These are phyloP conservation scores for Apotomis capreana DNA, from an alignment of 2,888 invertebrate genomes.

Conservation along the genomic window DNA sequence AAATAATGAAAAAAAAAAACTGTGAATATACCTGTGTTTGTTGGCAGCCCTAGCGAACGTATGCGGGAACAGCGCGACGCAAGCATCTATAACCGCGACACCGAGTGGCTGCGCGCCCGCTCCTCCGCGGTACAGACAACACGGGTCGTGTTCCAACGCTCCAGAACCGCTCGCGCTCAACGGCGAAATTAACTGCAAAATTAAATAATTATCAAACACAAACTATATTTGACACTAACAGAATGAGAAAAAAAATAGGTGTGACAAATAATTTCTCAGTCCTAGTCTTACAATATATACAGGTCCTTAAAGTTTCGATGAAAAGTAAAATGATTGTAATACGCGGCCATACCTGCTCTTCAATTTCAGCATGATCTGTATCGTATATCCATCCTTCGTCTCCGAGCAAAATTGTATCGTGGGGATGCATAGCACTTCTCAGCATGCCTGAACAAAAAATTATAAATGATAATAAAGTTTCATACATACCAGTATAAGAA, in stretches of 20 bases:
- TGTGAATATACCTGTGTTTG: slow-evolving; percentile 88
- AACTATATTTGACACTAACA: no score
- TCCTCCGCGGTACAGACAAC: slow-evolving; percentile 91
- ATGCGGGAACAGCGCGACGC: slow-evolving; percentile 95
- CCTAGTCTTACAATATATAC: no score
- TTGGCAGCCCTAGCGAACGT: slow-evolving; percentile 97
- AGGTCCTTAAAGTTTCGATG: no score
- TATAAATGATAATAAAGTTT: neutral
- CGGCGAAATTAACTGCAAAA: slow-evolving; percentile 89
- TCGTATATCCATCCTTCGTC: slow-evolving; percentile 94
- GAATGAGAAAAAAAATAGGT: no score
- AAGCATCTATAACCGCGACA: slow-evolving; percentile 97
- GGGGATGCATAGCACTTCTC: slow-evolving; percentile 72
- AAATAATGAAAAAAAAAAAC: no score
- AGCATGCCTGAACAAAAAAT: slow-evolving; percentile 60
- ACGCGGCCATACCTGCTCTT: slow-evolving; percentile 92
- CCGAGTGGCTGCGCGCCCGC: slow-evolving; percentile 90
- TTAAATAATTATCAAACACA: no score
- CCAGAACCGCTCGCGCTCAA: slow-evolving; percentile 98
- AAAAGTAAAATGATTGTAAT: neutral
- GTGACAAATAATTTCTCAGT: no score
- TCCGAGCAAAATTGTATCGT: slow-evolving; percentile 92
- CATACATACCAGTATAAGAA: slow-evolving; percentile 64
- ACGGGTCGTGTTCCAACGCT: slow-evolving; percentile 97
- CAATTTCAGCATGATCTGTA: slow-evolving; percentile 97